Evolutionary conservation across 1,140 invertebrate species (phyloP).

Genomic region (Drosophila miranda): DNA sequence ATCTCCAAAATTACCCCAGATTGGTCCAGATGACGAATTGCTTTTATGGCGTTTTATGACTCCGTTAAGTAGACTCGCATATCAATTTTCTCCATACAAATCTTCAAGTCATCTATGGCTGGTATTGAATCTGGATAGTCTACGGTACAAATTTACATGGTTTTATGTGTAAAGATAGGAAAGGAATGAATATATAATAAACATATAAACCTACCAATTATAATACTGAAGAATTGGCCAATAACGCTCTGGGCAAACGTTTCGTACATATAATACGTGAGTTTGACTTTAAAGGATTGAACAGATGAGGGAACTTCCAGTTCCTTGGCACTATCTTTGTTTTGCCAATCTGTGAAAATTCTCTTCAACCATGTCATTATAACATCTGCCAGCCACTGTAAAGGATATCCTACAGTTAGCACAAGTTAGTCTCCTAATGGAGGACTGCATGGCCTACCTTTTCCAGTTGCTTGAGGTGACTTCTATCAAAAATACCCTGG

Average conservation of each 20-base stretch:
- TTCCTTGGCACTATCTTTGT: conserved; percentile 83
- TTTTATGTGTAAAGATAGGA: neutral
- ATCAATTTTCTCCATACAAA: conserved; percentile 94
- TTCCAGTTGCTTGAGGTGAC: conserved; percentile 88
- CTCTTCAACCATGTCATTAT: conserved; percentile 92
- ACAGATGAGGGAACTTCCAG: conserved; percentile 85
- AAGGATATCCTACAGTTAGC: conserved; percentile 1
- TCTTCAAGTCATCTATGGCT: conserved; percentile 93
- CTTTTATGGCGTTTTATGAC: conserved; percentile 94
- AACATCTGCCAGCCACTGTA: conserved; percentile 91
- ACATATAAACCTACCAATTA: conserved; percentile 87
- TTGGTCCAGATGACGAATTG: conserved; percentile 95
- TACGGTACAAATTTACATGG: conserved; percentile 46
- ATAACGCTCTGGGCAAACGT: conserved; percentile 94
- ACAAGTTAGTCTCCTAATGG: neutral
- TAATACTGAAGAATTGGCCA: conserved; percentile 96
- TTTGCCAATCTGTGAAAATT: conserved; percentile 87
- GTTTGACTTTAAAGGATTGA: conserved; percentile 88
- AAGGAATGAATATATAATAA: too few species aligned
- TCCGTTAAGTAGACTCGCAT: conserved; percentile 89
- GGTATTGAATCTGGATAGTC: conserved; percentile 98
- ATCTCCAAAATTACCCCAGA: conserved; percentile 96
- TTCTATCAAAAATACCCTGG: conserved; percentile 91
- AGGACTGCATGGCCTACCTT: conserved; percentile 83
- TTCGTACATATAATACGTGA: conserved; percentile 94